Conservation (phyloP, 2,113 vertebrate genomes). For the Myiopsitta monachus region DNA sequence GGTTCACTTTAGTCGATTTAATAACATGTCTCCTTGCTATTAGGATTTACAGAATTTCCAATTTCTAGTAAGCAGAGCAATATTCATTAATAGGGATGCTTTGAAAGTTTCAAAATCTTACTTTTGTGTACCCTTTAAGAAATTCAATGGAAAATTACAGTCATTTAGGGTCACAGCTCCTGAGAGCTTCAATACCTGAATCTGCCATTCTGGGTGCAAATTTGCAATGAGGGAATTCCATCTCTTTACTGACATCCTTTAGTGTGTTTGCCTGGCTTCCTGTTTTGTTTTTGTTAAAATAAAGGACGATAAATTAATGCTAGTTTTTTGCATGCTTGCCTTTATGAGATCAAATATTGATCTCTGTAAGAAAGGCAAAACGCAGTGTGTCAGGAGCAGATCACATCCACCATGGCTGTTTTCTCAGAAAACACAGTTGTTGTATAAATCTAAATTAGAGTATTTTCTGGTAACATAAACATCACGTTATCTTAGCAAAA, state of each 20-base stretch:
- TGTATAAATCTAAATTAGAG: neutral
- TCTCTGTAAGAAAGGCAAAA: neutral
- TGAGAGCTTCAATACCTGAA: neutral
- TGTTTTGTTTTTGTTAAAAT: neutral
- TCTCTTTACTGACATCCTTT: neutral
- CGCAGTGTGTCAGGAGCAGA: accelerated
- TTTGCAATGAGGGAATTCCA: neutral
- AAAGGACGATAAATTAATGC: neutral
- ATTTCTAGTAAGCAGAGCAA: neutral
- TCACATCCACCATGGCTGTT: accelerated
- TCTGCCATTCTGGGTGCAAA: accelerated
- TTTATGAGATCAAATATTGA: neutral
- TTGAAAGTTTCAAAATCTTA: neutral
- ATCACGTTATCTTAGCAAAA: neutral
- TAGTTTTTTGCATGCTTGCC: neutral
- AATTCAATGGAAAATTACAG: neutral
- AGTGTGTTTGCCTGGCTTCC: neutral
- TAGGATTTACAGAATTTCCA: neutral
- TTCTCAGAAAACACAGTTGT: neutral
- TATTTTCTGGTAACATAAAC: conserved; percentile 1
- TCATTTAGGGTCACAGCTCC: neutral
- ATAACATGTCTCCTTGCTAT: neutral
- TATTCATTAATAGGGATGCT: neutral
- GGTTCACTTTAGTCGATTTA: neutral
- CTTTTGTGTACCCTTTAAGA: neutral